phyloP scores from a whole-genome alignment of 2,113 vertebrate genomes.

The Sinocyclocheilus grahami region DNA sequence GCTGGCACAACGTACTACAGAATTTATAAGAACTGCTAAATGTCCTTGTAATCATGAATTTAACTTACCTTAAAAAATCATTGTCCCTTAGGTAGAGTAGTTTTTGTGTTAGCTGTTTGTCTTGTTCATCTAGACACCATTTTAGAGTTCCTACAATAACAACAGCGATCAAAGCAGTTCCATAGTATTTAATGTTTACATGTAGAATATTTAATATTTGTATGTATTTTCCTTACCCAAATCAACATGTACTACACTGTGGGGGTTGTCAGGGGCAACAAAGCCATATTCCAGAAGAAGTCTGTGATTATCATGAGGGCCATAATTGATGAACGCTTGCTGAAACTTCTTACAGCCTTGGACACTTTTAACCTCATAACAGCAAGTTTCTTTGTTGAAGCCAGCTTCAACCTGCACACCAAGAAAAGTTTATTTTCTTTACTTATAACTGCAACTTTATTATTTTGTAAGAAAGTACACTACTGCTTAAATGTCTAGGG shows the following conservation, averaged over 20 bases:
- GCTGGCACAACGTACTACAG: conserved; percentile 63
- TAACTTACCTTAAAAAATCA: conserved; percentile 80
- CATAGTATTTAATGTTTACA: neutral
- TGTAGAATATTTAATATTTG: too few species aligned
- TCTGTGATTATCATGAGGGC: conserved; percentile 88
- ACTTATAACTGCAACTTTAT: neutral
- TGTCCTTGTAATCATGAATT: too few species aligned
- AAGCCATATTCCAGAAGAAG: conserved; percentile 95
- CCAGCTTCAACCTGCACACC: conserved; percentile 81
- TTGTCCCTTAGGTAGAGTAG: conserved; percentile 83
- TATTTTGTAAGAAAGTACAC: neutral
- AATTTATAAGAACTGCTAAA: too few species aligned
- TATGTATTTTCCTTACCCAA: conserved; percentile 72
- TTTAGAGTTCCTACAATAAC: conserved; percentile 77
- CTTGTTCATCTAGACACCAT: conserved; percentile 68
- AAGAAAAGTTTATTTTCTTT: neutral
- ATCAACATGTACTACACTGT: conserved; percentile 53
- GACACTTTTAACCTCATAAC: conserved; percentile 84
- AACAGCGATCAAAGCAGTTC: neutral
- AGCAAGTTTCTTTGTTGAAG: conserved; percentile 79
- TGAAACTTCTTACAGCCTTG: conserved; percentile 68
- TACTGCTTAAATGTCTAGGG: neutral
- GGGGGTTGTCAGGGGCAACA: conserved; percentile 80
- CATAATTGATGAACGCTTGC: conserved; percentile 92
- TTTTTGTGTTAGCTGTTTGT: conserved; percentile 82